Conservation (phyloP, 2,113 vertebrate genomes). For the Pandion haliaetus region DNA sequence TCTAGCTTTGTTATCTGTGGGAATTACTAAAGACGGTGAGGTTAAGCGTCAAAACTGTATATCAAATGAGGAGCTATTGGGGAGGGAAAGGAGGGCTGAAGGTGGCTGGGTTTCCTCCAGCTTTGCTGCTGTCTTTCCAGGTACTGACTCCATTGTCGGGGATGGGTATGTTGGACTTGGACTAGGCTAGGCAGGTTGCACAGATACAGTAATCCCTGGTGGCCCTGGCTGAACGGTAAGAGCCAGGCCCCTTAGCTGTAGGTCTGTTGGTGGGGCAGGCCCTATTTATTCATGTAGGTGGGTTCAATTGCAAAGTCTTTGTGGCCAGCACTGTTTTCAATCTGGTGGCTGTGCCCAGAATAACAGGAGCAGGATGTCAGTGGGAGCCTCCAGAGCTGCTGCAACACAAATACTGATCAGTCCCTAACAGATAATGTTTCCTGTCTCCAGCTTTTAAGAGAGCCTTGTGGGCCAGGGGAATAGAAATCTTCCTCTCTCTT, state of each 20-base stretch:
- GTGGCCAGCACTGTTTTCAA: background rate
- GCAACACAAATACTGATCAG: constrained; percentile 11
- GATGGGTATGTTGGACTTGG: background rate
- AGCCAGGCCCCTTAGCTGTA: background rate
- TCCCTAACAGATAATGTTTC: constrained; percentile 36
- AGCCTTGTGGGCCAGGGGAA: background rate
- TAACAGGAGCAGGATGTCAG: constrained; percentile 64
- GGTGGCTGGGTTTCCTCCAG: background rate
- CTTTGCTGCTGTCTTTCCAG: background rate
- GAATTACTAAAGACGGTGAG: background rate
- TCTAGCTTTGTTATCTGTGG: background rate
- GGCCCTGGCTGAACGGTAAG: background rate
- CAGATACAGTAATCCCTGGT: background rate
- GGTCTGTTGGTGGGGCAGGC: background rate
- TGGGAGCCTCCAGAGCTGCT: constrained; percentile 18
- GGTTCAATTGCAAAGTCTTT: background rate
- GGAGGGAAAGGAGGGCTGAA: background rate
- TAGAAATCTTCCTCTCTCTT: background rate
- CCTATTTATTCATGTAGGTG: background rate
- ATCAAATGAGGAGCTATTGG: background rate
- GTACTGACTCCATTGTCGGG: background rate
- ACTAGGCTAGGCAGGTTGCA: background rate
- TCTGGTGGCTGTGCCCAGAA: constrained; percentile 48
- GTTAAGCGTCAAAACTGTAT: background rate
- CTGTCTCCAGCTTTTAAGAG: constrained; percentile 21